Conservation (phyloP, 2,113 vertebrate species). For the Phocoena phocoena region DNA sequence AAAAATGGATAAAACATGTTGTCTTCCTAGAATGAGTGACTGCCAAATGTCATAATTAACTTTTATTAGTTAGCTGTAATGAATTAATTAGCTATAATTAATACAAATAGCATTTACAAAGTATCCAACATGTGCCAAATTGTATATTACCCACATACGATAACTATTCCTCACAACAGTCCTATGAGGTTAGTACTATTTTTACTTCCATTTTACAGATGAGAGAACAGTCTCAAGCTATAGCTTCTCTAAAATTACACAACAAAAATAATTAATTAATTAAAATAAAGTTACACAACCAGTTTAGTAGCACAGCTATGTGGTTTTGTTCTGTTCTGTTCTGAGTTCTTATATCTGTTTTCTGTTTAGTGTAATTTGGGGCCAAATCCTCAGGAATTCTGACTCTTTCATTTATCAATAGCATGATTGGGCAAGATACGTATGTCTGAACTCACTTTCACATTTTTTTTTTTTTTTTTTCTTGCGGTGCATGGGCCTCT, state of each 20-base stretch:
- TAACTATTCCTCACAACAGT: neutral
- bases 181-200: neutral
- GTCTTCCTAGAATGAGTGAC: neutral
- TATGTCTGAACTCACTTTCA: slow-evolving; percentile 7
- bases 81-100: neutral
- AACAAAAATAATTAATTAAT: too few relatives aligned
- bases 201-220: neutral
- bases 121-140: neutral
- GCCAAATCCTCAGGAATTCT: neutral
- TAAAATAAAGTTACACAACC: neutral
- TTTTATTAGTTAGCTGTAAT: neutral
- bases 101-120: neutral
- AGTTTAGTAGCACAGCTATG: neutral
- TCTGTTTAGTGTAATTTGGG: neutral
- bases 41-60: neutral
- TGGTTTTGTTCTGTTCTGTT: neutral
- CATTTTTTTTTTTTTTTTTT: too few relatives aligned
- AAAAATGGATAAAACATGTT: neutral
- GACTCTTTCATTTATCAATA: neutral
- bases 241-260: neutral
- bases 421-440: neutral
- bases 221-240: neutral
- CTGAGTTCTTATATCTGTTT: neutral
- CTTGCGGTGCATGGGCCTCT: too few relatives aligned
- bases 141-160: neutral